These are phyloP conservation scores for Halcyon senegalensis DNA, from an alignment of 2,113 vertebrate genomes.

Conservation along the genomic window DNA sequence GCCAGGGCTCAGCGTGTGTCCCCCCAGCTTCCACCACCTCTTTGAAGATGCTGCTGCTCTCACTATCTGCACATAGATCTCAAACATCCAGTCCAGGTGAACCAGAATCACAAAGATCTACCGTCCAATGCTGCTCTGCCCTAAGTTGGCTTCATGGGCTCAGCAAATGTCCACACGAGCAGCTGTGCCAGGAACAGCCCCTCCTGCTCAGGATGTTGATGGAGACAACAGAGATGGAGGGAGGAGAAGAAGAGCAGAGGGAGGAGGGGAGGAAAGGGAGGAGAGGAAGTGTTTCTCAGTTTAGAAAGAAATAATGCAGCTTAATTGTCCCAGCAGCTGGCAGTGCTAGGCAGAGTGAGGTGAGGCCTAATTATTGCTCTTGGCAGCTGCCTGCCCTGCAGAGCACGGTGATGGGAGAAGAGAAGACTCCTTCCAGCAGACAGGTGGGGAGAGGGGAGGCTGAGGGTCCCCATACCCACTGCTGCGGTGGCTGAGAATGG, in stretches of 20 bases:
- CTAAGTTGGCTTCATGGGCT: not conserved
- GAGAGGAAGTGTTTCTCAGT: not conserved
- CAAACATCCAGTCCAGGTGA: not conserved
- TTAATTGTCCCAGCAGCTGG: conserved; percentile 21
- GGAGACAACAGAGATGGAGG: not conserved
- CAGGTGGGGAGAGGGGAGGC: not conserved
- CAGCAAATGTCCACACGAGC: accelerated
- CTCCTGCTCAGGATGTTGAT: not conserved
- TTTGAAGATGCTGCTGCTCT: not conserved
- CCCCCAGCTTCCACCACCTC: not conserved
- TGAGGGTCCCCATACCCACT: not conserved
- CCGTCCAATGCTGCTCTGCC: not conserved
- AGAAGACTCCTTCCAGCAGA: not conserved
- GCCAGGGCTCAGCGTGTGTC: not conserved
- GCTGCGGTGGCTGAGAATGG: accelerated
- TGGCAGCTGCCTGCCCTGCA: conserved; percentile 11
- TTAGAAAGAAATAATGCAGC: not conserved
- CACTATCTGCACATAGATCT: accelerated
- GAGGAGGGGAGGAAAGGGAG: not conserved
- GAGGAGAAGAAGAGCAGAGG: not conserved
- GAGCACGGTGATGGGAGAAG: not conserved
- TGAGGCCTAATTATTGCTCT: conserved; percentile 17
- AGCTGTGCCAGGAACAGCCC: not conserved
- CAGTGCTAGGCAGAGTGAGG: not conserved
- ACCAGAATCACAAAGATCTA: not conserved